Conservation (phyloP, 2,888 invertebrate species). For the Amblyjoppa fuscipennis region DNA sequence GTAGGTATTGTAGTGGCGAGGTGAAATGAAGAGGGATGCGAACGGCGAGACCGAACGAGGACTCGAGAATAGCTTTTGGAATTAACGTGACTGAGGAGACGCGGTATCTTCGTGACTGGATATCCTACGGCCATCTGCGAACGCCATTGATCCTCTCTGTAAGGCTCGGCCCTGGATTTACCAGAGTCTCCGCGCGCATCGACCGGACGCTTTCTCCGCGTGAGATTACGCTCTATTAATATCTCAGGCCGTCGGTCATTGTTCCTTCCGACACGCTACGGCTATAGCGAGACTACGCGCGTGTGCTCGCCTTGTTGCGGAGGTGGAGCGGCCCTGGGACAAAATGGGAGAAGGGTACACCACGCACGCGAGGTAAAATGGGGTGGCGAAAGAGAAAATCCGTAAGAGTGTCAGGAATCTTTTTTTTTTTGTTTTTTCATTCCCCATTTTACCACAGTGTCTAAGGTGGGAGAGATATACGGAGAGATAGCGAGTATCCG, state of each 20-base stretch:
- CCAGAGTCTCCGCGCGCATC: too few relatives aligned
- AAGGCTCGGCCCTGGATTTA: neutral
- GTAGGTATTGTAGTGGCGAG: neutral
- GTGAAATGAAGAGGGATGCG: conserved; percentile 12
- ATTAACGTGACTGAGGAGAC: neutral
- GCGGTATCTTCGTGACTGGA: neutral
- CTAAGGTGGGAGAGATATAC: too few relatives aligned
- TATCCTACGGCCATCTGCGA: neutral
- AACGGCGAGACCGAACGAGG: neutral
- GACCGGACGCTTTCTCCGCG: neutral
- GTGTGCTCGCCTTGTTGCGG: neutral
- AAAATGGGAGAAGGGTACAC: too few relatives aligned
- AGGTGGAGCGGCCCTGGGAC: too few relatives aligned
- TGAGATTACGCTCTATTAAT: conserved; percentile 62
- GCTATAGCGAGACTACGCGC: too few relatives aligned
- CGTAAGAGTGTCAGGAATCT: too few relatives aligned
- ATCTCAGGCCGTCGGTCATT: conserved; percentile 39
- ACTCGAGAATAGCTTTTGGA: neutral
- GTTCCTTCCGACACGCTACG: neutral
- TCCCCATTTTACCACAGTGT: too few relatives aligned
- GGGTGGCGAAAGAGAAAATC: too few relatives aligned
- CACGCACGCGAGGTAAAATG: too few relatives aligned
- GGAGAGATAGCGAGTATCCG: too few relatives aligned
- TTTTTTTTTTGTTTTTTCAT: too few relatives aligned
- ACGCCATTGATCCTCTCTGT: conserved; percentile 3